A percentile compares a stretch with the other conserved stretches of the same genome.
These are phyloP conservation scores for Agriopis marginaria DNA, from an alignment of 2,888 invertebrate genomes.

Conservation along the genomic window DNA sequence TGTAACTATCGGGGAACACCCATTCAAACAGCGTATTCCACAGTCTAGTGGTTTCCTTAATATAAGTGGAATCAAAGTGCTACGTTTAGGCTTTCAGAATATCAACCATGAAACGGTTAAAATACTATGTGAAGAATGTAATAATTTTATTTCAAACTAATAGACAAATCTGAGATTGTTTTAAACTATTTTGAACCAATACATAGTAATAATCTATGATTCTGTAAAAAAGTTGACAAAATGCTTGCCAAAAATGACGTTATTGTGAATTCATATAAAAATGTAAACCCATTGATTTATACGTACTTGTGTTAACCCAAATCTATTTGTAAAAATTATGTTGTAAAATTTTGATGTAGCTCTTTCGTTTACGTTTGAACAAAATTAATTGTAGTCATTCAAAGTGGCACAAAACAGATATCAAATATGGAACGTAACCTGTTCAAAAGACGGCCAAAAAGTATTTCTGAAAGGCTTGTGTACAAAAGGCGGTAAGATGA, in stretches of 20 bases:
- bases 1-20: too few species aligned
- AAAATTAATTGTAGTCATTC: conserved; percentile 55
- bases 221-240: neutral
- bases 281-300: too few species aligned
- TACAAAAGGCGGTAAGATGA: conserved; percentile 69
- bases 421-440: conserved; percentile 79
- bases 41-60: too few species aligned
- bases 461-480: conserved; percentile 72
- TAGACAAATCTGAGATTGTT: neutral
- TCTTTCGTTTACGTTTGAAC: conserved; percentile 27
- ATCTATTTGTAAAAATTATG: conserved; percentile 43
- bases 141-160: neutral
- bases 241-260: conserved; percentile 1
- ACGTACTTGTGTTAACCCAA: conserved; percentile 36
- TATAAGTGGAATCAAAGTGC: too few species aligned
- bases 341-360: conserved; percentile 17
- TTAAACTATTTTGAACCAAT: neutral
- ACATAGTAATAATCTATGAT: neutral
- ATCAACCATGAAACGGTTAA: too few species aligned
- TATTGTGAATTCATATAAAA: neutral
- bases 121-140: too few species aligned
- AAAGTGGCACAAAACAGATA: conserved; percentile 78
- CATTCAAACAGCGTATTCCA: too few species aligned
- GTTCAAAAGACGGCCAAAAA: conserved; percentile 77
- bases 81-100: too few species aligned